Evolutionary conservation across 2,888 invertebrate species (phyloP).

Genomic region (Hydrotaea diabolus): DNA sequence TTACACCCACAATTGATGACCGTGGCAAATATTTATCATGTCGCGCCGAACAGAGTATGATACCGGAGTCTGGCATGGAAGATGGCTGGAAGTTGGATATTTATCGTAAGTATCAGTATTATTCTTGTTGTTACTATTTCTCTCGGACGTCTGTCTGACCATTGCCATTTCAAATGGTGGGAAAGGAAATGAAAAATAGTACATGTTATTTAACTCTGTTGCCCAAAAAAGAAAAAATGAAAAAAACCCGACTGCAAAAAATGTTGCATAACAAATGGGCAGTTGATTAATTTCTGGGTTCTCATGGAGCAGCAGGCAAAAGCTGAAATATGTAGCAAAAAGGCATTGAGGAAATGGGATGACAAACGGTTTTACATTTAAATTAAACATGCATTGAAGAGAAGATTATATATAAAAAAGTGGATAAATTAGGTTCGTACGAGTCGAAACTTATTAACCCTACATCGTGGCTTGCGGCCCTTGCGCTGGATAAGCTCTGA

Average conservation of each 20-base stretch:
- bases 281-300: background rate
- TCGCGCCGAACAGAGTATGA: constrained; percentile 88
- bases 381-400: too few species aligned
- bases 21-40: constrained; percentile 89
- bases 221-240: too few species aligned
- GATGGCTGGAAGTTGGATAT: constrained; percentile 91
- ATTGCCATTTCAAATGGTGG: background rate
- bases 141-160: background rate
- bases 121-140: constrained; percentile 4
- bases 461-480: too few species aligned
- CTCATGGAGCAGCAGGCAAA: background rate
- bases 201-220: background rate
- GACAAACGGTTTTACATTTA: too few species aligned
- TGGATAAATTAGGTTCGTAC: too few species aligned
- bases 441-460: too few species aligned
- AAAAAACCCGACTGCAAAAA: too few species aligned
- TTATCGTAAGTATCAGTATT: constrained; percentile 87
- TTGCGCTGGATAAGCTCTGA: too few species aligned
- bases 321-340: too few species aligned
- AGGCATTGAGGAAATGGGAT: too few species aligned
- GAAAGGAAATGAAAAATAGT: constrained; percentile 17
- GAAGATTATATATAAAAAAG: too few species aligned
- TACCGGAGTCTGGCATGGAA: constrained; percentile 88
- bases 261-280: constrained; percentile 5
- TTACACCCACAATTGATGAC: constrained; percentile 90